Evolutionary conservation across 2,113 vertebrate species (phyloP).

Genomic region (Psophia crepitans): DNA sequence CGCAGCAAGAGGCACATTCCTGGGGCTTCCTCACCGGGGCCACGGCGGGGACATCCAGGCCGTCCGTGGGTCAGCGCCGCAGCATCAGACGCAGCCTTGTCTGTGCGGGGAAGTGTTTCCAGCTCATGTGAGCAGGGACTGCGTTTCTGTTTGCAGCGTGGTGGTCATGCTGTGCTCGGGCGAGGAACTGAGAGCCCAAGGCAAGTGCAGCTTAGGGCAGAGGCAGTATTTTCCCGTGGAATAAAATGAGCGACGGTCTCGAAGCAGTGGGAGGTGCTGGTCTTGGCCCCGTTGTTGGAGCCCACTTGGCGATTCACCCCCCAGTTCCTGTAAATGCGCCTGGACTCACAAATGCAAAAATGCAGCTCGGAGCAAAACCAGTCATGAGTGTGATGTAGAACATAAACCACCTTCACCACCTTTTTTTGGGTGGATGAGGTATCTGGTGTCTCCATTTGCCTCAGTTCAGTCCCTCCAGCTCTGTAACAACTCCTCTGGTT

Average conservation of each 20-base stretch:
- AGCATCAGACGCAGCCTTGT: rapidly evolving
- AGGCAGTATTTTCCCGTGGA: neutral
- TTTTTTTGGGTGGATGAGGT: rapidly evolving
- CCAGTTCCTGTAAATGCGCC: neutral
- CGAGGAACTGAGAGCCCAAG: neutral
- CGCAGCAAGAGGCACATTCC: neutral
- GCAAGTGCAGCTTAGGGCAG: neutral
- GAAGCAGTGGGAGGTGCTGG: neutral
- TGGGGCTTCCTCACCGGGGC: rapidly evolving
- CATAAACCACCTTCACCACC: neutral
- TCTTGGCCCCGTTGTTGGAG: neutral
- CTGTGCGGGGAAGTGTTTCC: neutral
- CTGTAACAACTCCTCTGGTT: neutral
- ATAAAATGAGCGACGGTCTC: neutral
- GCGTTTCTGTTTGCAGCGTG: rapidly evolving
- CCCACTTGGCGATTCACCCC: neutral
- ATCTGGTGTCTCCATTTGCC: neutral
- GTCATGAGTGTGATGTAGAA: neutral
- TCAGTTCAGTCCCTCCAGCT: neutral
- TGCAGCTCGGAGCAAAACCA: neutral
- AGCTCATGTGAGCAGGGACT: neutral
- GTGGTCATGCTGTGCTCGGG: rapidly evolving
- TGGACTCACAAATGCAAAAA: neutral
- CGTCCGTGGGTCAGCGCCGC: rapidly evolving
- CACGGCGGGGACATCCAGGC: rapidly evolving